Evolutionary conservation across 2,888 invertebrate genomes (phyloP).

Genomic region (Leucophenga maculata): DNA sequence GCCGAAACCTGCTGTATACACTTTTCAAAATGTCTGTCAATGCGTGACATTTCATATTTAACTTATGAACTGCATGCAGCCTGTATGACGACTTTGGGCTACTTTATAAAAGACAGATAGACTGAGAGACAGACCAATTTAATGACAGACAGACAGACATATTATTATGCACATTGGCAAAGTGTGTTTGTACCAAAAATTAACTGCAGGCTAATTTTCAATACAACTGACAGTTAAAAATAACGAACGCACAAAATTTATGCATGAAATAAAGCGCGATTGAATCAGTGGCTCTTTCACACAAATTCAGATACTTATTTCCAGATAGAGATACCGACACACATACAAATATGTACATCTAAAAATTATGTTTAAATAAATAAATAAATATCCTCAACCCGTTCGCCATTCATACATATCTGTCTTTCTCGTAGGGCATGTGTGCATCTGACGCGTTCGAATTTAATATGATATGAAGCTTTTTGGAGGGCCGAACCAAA

Average conservation of each 20-base stretch:
- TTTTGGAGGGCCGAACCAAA: too few species aligned
- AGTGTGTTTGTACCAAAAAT: slow-evolving; percentile 46
- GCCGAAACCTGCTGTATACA: slow-evolving; percentile 42
- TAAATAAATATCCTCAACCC: slow-evolving; percentile 13
- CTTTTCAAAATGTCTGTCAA: slow-evolving; percentile 66
- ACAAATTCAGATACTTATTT: slow-evolving; percentile 31
- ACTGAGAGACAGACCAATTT: not conserved
- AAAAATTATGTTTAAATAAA: not conserved
- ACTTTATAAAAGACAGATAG: not conserved
- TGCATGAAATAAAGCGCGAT: slow-evolving; percentile 9
- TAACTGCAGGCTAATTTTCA: slow-evolving; percentile 64
- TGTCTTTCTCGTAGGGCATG: not conserved
- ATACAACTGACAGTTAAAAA: slow-evolving; percentile 61
- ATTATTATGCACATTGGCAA: slow-evolving; percentile 58
- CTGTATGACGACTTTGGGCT: slow-evolving; percentile 34
- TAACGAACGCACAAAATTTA: slow-evolving; percentile 39
- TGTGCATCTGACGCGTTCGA: not conserved
- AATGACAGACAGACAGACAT: slow-evolving; percentile 26
- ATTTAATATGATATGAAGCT: not conserved
- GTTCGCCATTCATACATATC: not conserved
- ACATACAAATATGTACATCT: not conserved
- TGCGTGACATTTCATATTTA: slow-evolving; percentile 67
- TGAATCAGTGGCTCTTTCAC: slow-evolving; percentile 35
- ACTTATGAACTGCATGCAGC: slow-evolving; percentile 66
- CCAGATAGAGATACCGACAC: not conserved